Evolutionary conservation across 1,140 invertebrate species (phyloP).

Genomic region (Steinernema khuongi): DNA sequence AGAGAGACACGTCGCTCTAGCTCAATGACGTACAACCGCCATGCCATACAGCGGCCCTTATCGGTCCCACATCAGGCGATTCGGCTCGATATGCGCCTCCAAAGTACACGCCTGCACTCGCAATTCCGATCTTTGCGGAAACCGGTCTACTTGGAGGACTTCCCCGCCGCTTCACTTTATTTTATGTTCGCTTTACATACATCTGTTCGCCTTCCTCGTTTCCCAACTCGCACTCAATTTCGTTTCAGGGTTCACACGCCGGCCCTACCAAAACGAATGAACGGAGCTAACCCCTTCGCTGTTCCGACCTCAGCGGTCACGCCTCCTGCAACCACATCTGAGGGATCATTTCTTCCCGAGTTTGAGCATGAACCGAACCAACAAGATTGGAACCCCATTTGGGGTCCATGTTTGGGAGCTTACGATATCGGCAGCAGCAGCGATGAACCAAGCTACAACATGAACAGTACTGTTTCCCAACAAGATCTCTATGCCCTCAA

Average conservation of each 20-base stretch:
- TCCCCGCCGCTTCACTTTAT: not conserved
- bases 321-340: not conserved
- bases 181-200: not conserved
- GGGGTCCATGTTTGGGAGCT: not conserved
- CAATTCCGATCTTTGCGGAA: not conserved
- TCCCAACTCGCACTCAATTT: not conserved
- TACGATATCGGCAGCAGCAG: slow-evolving; percentile 16
- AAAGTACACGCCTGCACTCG: not conserved
- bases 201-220: not conserved
- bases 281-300: not conserved
- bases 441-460: slow-evolving; percentile 2
- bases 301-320: not conserved
- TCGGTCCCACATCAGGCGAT: slow-evolving; percentile 7
- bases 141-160: not conserved
- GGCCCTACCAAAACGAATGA: slow-evolving; percentile 11
- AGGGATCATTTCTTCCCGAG: not conserved
- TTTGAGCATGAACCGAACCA: not conserved
- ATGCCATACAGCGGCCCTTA: not conserved
- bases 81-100: not conserved
- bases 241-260: not conserved
- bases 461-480: not conserved
- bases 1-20: no score
- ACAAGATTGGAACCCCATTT: not conserved
- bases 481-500: not conserved
- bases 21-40: no score